Evolutionary conservation across 2,888 invertebrate genomes (phyloP).

Genomic region (Sphinx pinastri): DNA sequence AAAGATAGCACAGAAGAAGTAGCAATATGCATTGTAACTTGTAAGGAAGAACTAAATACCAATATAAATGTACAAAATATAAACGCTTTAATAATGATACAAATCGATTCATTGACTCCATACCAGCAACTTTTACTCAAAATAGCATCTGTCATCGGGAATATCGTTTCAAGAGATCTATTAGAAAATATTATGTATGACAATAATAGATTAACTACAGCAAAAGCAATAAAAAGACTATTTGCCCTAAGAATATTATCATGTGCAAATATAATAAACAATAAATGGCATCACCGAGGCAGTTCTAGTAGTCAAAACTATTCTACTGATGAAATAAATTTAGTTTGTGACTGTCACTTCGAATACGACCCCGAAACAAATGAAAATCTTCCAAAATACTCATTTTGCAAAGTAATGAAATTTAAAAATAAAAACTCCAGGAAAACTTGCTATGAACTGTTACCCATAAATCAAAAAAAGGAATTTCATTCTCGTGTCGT

Average conservation of each 20-base stretch:
- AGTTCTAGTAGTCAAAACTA: slow-evolving; percentile 39
- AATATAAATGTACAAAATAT: slow-evolving; percentile 72
- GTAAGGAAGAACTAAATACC: slow-evolving; percentile 64
- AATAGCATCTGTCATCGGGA: slow-evolving; percentile 84
- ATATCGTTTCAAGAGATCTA: slow-evolving; percentile 77
- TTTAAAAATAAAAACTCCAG: slow-evolving; percentile 81
- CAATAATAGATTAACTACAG: slow-evolving; percentile 72
- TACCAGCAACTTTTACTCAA: slow-evolving; percentile 85
- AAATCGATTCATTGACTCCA: slow-evolving; percentile 82
- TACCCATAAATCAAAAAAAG: slow-evolving; percentile 81
- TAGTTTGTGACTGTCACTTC: slow-evolving; percentile 68
- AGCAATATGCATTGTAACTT: slow-evolving; percentile 63
- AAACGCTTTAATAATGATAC: slow-evolving; percentile 78
- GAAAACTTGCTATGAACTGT: slow-evolving; percentile 79
- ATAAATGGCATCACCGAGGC: slow-evolving; percentile 44
- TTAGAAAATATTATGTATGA: slow-evolving; percentile 82
- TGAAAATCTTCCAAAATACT: slow-evolving; percentile 77
- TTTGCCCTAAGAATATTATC: slow-evolving; percentile 81
- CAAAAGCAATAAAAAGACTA: slow-evolving; percentile 81
- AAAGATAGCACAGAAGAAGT: slow-evolving; percentile 56
- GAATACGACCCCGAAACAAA: slow-evolving; percentile 61
- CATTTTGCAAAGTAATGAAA: slow-evolving; percentile 83
- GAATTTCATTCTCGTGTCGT: slow-evolving; percentile 82
- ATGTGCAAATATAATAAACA: slow-evolving; percentile 71
- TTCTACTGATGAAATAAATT: slow-evolving; percentile 43